Base-by-base conservation (phyloP, 2,888 invertebrate genomes). In the Phrixothrix hirtus region DNA sequence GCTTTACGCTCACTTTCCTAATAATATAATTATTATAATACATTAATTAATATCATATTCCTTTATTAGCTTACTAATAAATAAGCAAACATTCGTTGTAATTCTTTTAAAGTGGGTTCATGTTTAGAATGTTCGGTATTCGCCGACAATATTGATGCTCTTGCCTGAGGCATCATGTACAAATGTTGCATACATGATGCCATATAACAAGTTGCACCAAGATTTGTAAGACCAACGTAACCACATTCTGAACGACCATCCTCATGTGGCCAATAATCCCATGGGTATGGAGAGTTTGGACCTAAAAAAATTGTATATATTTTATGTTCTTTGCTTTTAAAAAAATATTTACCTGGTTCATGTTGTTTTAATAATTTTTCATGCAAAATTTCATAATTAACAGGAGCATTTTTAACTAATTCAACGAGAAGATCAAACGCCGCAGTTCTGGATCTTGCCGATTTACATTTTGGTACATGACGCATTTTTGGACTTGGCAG, bases 181-280 rank as follows among this genome's bases (percentile, higher is more conserved):
- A 96, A 78, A 75, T 96, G 96, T 74, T 96, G 96, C 86, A 96
- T 92, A 69, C 95, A 95, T 1, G 95, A 93, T 6, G 96, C 96
- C 94, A 96, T 94, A 75, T 96, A 96, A 73, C 96, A 96, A 1
- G 96, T 96, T 15, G 96, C 96, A 15, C 96, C 96, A 10, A 96
- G 81, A 77, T 96, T 96, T 0, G 95, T 94, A 2, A 96, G 79
- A 0, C 96, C 96, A 1, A 95, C 95, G 76, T 92, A 95, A 7
- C 96, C 96, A 74, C 94, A 95, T 68, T 93, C 92, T 0, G 95
- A 90, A 1, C 96, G 83, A 0, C 94, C 93, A 73, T 95, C 96
- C 69, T 96, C 96, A 55, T 93, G 90, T 1, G 96, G 96, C 96
- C 96, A 96, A 76, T 95, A 95, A 75, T 96, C 96, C 95, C 95